A percentile compares a stretch with the other conserved stretches of the same genome.
phyloP scores from a whole-genome alignment of 2,113 vertebrate genomes.

The Tenebrosternarchus preto region DNA sequence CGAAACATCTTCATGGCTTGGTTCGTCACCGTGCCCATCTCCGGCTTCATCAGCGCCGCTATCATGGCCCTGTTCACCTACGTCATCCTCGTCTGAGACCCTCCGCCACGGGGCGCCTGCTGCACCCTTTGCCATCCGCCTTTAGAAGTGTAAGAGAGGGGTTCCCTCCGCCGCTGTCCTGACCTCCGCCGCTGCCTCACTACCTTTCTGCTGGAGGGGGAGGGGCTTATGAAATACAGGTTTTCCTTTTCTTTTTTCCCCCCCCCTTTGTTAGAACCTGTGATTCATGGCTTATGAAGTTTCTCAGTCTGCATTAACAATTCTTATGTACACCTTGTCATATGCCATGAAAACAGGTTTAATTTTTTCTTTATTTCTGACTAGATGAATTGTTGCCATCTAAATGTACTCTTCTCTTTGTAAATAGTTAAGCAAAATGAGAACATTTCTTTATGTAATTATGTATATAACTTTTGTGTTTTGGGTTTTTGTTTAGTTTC shows the following conservation, averaged over 20 bases:
- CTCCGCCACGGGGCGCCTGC: not conserved
- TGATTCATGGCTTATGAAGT: slow-evolving; percentile 63
- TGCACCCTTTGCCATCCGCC: slow-evolving; percentile 33
- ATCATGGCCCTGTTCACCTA: slow-evolving; percentile 91
- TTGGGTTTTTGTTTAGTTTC: slow-evolving; percentile 1
- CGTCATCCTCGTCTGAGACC: slow-evolving; percentile 56
- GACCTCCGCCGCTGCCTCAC: not conserved
- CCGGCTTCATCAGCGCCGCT: slow-evolving; percentile 90
- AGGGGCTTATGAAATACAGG: not conserved
- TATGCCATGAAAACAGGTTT: slow-evolving; percentile 45
- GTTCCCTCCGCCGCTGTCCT: slow-evolving; percentile 1
- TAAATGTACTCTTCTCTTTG: slow-evolving; percentile 60
- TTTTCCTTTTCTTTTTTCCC: not conserved
- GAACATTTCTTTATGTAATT: slow-evolving; percentile 53
- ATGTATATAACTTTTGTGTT: slow-evolving; percentile 66
- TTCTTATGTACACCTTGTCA: slow-evolving; percentile 46
- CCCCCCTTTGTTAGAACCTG: slow-evolving; percentile 42
- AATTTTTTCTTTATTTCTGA: slow-evolving; percentile 52
- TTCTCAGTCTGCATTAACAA: slow-evolving; percentile 57
- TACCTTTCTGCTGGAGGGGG: not conserved
- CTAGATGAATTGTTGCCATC: slow-evolving; percentile 53
- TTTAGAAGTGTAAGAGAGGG: slow-evolving; percentile 8
- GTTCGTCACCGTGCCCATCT: slow-evolving; percentile 97
- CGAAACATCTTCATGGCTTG: slow-evolving; percentile 98
- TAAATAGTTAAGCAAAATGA: slow-evolving; percentile 56